These are phyloP conservation scores for Rhopalosiphum nymphaeae DNA, from an alignment of 2,888 invertebrate genomes.

Conservation along the genomic window DNA sequence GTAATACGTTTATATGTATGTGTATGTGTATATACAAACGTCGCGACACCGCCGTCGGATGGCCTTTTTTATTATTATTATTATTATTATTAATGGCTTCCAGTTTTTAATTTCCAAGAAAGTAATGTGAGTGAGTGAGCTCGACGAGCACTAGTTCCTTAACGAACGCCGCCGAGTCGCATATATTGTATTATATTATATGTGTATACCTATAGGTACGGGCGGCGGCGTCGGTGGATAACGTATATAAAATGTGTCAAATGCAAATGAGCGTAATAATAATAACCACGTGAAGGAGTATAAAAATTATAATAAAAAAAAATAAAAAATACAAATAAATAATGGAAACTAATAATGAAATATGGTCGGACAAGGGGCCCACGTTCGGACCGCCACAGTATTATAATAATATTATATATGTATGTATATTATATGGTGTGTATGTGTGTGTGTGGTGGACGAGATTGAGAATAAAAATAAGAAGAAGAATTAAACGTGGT, in stretches of 20 bases:
- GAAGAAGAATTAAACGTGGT: conserved; percentile 49
- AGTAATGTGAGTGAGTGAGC: conserved; percentile 1
- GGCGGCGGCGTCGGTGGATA: conserved; percentile 26
- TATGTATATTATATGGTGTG: neutral
- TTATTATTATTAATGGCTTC: conserved; percentile 62
- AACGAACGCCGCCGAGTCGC: conserved; percentile 29
- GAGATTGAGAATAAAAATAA: neutral
- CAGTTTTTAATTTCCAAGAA: conserved; percentile 64
- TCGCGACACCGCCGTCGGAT: conserved; percentile 46
- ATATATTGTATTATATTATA: neutral
- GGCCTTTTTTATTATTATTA: conserved; percentile 51
- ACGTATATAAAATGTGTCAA: conserved; percentile 59
- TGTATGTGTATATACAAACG: neutral
- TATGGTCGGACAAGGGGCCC: conserved; percentile 46
- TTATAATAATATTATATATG: conserved; percentile 2
- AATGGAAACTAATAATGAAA: conserved; percentile 63
- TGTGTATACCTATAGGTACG: neutral
- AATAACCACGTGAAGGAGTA: conserved; percentile 22
- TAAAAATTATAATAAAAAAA: conserved; percentile 40
- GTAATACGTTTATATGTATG: neutral
- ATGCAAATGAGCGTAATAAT: conserved; percentile 57
- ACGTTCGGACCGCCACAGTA: conserved; percentile 41
- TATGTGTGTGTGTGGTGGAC: neutral
- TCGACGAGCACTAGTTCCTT: neutral
- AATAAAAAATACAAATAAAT: conserved; percentile 54